phyloP scores from a whole-genome alignment of 30 jellyfish, hydroid and myxozoan species.

The Aurelia coerulea region DNA sequence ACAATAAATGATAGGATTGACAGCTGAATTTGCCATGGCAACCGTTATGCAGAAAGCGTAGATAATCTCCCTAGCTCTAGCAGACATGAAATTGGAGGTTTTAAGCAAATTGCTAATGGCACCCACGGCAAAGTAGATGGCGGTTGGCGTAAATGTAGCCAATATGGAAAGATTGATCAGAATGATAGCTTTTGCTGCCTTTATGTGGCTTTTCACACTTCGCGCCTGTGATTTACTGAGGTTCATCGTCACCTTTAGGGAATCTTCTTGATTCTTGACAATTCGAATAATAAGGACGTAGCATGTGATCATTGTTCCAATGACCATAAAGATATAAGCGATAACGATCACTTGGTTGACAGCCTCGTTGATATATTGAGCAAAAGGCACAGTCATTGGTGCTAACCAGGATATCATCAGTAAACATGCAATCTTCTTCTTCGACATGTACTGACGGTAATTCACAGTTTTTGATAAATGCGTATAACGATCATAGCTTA shows the following conservation, averaged over 20 bases:
- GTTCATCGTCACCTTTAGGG: too few relatives aligned
- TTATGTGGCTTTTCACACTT: too few relatives aligned
- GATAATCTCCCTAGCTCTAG: not conserved
- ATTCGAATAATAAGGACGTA: not conserved
- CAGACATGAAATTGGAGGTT: not conserved
- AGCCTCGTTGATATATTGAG: not conserved
- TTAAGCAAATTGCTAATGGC: constrained; percentile 1
- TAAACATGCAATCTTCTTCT: not conserved
- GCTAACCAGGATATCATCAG: constrained; percentile 44
- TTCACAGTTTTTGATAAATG: constrained; percentile 27
- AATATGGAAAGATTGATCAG: not conserved
- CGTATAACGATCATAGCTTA: constrained; percentile 59
- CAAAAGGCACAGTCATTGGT: constrained; percentile 21
- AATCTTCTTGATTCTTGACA: too few relatives aligned
- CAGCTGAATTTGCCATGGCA: constrained; percentile 26
- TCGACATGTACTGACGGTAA: constrained; percentile 47
- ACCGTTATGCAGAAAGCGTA: constrained; percentile 19
- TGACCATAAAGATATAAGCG: not conserved
- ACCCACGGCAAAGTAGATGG: not conserved
- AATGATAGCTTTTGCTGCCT: not conserved
- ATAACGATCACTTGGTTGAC: not conserved
- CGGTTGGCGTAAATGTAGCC: constrained; percentile 8
- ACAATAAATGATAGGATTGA: constrained; percentile 27
- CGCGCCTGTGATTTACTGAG: too few relatives aligned
- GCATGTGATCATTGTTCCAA: not conserved